A percentile compares a stretch with the other conserved stretches of the same genome.
phyloP scores from a whole-genome alignment of 2,113 vertebrate species.

The Lipophrys pholis region DNA sequence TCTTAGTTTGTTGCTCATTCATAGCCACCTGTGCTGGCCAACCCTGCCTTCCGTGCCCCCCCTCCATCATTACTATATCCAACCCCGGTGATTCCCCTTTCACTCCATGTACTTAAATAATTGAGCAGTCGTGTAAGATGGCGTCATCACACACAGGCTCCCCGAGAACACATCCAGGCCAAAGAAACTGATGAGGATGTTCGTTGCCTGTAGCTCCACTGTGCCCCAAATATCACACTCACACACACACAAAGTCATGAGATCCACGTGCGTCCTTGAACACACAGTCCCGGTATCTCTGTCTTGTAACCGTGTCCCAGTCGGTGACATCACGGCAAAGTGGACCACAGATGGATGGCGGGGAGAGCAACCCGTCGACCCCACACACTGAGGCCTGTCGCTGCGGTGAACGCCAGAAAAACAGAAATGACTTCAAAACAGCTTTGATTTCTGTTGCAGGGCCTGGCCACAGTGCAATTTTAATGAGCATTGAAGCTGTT shows the following conservation, averaged over 20 bases:
- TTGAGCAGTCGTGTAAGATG: conserved; percentile 47
- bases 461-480: conserved; percentile 49
- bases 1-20: conserved; percentile 25
- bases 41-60: background rate
- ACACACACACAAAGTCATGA: conserved; percentile 69
- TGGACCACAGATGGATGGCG: conserved; percentile 47
- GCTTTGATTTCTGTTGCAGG: conserved; percentile 53
- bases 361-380: conserved; percentile 15
- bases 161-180: conserved; percentile 68
- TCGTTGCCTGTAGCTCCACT: conserved; percentile 58
- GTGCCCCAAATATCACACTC: conserved; percentile 72
- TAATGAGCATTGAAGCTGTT: conserved; percentile 59
- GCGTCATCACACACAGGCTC: conserved; percentile 34
- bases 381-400: conserved; percentile 19
- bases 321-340: conserved; percentile 43
- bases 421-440: conserved; percentile 31
- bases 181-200: conserved; percentile 70
- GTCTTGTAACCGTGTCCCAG: conserved; percentile 48
- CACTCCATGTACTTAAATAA: conserved; percentile 52
- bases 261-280: conserved; percentile 76
- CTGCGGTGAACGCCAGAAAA: background rate
- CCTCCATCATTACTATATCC: background rate
- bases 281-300: conserved; percentile 35
- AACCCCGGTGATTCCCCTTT: conserved; percentile 49
- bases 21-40: conserved; percentile 10